Evolutionary conservation across 1,140 invertebrate genomes (phyloP).

Genomic region (Vanessa atalanta): DNA sequence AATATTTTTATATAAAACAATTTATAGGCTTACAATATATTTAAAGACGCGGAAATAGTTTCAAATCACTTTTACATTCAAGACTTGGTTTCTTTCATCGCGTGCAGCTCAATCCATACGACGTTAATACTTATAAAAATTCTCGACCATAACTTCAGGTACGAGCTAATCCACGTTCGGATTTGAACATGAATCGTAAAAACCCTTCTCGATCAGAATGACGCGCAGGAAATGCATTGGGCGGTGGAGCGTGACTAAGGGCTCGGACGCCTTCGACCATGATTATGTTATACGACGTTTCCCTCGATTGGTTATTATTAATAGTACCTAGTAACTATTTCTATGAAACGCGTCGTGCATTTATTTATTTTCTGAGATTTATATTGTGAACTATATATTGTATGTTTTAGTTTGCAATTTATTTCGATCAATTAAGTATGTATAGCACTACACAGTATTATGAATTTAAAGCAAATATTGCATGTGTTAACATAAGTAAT

Average conservation of each 20-base stretch:
- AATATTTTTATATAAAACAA: no score
- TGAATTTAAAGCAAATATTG: no score
- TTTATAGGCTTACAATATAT: no score
- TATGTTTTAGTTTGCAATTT: no score
- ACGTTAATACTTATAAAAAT: slow-evolving; percentile 46
- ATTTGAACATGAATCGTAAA: slow-evolving; percentile 39
- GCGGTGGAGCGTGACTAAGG: slow-evolving; percentile 32
- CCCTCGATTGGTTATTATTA: neutral
- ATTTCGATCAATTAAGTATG: no score
- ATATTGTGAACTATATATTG: neutral
- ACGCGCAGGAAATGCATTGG: slow-evolving; percentile 37
- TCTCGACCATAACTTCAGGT: slow-evolving; percentile 36
- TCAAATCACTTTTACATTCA: neutral
- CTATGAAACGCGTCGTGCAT: neutral
- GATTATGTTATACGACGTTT: slow-evolving; percentile 18
- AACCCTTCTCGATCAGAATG: slow-evolving; percentile 46
- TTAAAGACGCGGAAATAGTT: no score
- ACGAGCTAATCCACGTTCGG: slow-evolving; percentile 43
- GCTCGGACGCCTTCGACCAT: slow-evolving; percentile 20
- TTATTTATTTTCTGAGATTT: neutral
- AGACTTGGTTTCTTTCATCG: slow-evolving; percentile 14
- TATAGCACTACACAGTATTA: no score
- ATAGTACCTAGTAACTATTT: neutral
- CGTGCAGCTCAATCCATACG: slow-evolving; percentile 21
- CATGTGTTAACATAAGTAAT: no score